phyloP scores from a whole-genome alignment of 2,888 invertebrate genomes.

The Pyrrhosoma nymphula region DNA sequence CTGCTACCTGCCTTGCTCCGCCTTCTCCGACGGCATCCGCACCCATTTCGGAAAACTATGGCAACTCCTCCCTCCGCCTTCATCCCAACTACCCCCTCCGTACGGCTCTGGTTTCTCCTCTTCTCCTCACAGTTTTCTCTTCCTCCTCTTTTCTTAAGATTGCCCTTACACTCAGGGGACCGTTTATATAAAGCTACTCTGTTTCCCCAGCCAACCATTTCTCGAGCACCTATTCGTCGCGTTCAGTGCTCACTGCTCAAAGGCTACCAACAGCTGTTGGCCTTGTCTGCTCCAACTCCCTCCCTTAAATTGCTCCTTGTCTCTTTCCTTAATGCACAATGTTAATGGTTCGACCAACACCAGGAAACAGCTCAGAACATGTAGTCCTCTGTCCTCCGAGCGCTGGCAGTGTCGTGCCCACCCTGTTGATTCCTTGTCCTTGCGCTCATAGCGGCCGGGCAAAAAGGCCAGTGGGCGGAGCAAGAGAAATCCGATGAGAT shows the following conservation, averaged over 20 bases:
- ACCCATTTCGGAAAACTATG: not conserved
- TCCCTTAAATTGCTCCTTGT: not conserved
- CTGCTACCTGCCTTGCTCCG: not conserved
- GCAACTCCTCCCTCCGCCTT: not conserved
- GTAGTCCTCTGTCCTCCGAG: not conserved
- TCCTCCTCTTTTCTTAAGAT: not conserved
- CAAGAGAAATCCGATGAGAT: not conserved
- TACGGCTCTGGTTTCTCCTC: not conserved
- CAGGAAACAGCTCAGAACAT: not conserved
- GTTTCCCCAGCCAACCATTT: not conserved
- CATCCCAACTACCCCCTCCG: not conserved
- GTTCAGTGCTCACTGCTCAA: not conserved
- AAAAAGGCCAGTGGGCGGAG: not conserved
- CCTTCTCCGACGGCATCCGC: not conserved
- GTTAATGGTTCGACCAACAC: not conserved
- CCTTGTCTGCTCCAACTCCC: not conserved
- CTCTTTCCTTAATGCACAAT: not conserved
- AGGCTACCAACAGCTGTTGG: not conserved
- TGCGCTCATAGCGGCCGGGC: not conserved
- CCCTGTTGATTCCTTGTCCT: not conserved
- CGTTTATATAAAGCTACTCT: not conserved
- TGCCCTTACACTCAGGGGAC: not conserved
- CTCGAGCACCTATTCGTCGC: not conserved
- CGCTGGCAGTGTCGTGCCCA: not conserved
- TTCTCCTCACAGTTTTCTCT: not conserved